phyloP scores from a whole-genome alignment of 2,888 invertebrate genomes.

The Euplexia lucipara region DNA sequence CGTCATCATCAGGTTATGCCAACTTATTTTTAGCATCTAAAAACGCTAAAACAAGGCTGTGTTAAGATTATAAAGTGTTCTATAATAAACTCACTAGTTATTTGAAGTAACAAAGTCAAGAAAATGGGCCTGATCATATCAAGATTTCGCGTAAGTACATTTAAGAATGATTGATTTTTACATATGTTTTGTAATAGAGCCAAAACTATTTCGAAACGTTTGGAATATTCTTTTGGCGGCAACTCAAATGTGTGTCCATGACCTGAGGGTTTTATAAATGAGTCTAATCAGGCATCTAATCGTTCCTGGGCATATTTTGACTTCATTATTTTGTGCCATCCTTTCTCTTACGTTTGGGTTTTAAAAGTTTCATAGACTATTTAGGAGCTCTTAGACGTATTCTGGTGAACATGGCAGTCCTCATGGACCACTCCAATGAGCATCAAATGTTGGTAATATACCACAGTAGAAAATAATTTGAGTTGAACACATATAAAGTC shows the following conservation, averaged over 20 bases:
- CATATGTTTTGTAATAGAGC: constrained; percentile 79
- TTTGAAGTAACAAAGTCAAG: constrained; percentile 60
- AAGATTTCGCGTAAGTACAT: constrained; percentile 93
- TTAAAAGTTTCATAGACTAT: constrained; percentile 32
- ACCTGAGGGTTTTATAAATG: constrained; percentile 70
- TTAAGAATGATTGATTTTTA: constrained; percentile 67
- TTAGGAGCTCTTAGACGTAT: not conserved
- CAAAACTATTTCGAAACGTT: constrained; percentile 85
- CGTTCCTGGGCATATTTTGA: constrained; percentile 33
- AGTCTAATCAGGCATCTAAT: constrained; percentile 37
- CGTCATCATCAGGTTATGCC: constrained; percentile 84
- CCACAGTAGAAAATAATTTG: not conserved
- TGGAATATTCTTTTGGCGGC: constrained; percentile 80
- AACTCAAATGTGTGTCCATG: constrained; percentile 83
- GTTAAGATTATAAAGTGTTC: constrained; percentile 72
- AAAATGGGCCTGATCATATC: constrained; percentile 93
- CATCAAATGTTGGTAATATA: constrained; percentile 44
- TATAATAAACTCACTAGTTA: constrained; percentile 59
- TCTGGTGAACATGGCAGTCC: constrained; percentile 35
- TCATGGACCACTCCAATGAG: constrained; percentile 27
- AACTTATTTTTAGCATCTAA: constrained; percentile 84
- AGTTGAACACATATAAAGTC: constrained; percentile 2
- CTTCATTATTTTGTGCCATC: constrained; percentile 21
- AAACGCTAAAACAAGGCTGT: constrained; percentile 74
- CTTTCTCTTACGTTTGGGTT: constrained; percentile 40